These are phyloP conservation scores for Cyprinus carpio DNA, from an alignment of 2,113 vertebrate species.

Conservation along the genomic window DNA sequence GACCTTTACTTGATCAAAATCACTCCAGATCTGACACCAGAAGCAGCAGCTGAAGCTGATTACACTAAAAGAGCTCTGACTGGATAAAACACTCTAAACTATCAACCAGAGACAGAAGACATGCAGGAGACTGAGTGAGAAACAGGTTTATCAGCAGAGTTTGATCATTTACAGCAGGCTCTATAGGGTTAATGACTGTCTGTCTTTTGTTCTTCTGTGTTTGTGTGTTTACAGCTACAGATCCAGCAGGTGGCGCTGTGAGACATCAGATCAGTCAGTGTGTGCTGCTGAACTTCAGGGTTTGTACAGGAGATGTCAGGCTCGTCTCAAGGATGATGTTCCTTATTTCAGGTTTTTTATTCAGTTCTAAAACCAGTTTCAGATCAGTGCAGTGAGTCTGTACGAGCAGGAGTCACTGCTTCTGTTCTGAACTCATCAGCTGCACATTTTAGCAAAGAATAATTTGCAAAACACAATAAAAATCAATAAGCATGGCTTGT, in stretches of 20 bases:
- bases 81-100: no score
- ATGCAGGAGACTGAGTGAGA: no score
- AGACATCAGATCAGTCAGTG: neutral
- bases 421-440: neutral
- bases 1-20: no score
- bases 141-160: no score
- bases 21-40: no score
- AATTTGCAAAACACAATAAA: neutral
- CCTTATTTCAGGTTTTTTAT: neutral
- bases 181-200: no score
- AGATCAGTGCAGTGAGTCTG: neutral
- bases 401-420: neutral
- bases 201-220: neutral
- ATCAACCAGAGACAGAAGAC: neutral
- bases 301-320: neutral
- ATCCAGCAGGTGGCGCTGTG: constrained; percentile 5
- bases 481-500: no score
- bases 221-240: neutral
- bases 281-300: neutral
- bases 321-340: neutral
- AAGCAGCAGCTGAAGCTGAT: no score
- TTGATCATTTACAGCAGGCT: no score
- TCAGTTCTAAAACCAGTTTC: neutral
- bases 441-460: neutral
- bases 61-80: no score